phyloP scores from a whole-genome alignment of 2,888 invertebrate species.

The Galeopsomyia nigrocyanea region DNA sequence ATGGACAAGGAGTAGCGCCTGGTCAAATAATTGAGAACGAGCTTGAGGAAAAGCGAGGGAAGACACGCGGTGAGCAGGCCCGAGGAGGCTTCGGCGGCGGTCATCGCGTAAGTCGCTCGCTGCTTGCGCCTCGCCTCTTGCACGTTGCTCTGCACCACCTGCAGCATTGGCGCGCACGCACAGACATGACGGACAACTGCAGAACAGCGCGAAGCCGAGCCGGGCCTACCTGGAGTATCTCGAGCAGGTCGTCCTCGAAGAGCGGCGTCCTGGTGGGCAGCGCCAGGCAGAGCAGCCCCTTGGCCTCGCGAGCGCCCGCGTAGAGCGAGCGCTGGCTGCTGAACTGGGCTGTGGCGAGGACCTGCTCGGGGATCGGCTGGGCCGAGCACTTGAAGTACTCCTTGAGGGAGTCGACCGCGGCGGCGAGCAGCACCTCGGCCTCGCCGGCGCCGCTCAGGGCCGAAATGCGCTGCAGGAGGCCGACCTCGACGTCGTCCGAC shows the following conservation, averaged over 20 bases:
- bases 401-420: slow-evolving; percentile 75
- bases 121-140: slow-evolving; percentile 69
- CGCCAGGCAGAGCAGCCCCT: slow-evolving; percentile 78
- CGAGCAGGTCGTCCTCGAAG: slow-evolving; percentile 65
- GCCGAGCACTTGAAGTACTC: slow-evolving; percentile 74
- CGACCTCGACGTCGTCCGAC: slow-evolving; percentile 76
- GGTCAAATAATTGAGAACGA: slow-evolving; percentile 76
- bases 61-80: slow-evolving; percentile 76
- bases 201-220: not conserved
- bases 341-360: slow-evolving; percentile 77
- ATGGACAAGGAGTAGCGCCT: slow-evolving; percentile 78
- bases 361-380: slow-evolving; percentile 72
- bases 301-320: slow-evolving; percentile 68
- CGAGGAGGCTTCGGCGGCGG: slow-evolving; percentile 71
- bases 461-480: slow-evolving; percentile 73
- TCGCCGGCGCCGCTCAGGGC: slow-evolving; percentile 74
- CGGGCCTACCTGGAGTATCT: slow-evolving; percentile 62
- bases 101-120: slow-evolving; percentile 71
- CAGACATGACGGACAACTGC: not conserved
- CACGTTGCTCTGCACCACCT: slow-evolving; percentile 68
- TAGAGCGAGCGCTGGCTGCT: slow-evolving; percentile 74
- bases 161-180: not conserved
- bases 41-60: slow-evolving; percentile 72
- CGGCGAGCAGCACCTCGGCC: slow-evolving; percentile 76
- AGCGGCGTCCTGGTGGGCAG: slow-evolving; percentile 71